phyloP scores from a whole-genome alignment of 2,888 invertebrate genomes.

The Tenthredo livida region DNA sequence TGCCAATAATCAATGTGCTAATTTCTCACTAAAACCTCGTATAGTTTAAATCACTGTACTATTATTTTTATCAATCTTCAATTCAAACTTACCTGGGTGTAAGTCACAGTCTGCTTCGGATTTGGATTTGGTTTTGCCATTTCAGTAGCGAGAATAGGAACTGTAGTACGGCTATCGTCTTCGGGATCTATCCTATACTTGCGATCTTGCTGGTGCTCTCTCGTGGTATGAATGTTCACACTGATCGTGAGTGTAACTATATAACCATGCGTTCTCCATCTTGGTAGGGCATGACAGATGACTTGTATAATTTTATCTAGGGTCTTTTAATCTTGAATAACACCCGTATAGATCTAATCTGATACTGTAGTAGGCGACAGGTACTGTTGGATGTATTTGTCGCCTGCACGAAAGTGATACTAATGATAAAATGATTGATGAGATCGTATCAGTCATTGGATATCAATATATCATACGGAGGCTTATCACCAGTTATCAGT shows the following conservation, averaged over 20 bases:
- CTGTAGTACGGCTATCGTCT: background rate
- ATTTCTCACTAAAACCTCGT: background rate
- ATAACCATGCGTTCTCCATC: background rate
- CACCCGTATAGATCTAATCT: background rate
- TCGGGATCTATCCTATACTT: too few relatives aligned
- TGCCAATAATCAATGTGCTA: background rate
- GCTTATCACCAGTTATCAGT: background rate
- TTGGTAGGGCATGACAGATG: background rate
- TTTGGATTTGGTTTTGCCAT: constrained; percentile 35
- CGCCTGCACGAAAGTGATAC: background rate
- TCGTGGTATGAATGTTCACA: background rate
- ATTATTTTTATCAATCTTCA: background rate
- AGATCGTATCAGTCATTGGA: background rate
- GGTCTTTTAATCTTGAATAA: background rate
- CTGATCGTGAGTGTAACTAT: background rate
- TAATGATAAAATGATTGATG: background rate
- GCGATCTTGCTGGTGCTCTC: background rate
- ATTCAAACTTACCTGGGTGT: constrained; percentile 34
- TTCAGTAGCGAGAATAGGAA: background rate
- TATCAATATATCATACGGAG: background rate
- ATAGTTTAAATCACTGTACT: background rate
- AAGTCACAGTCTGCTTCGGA: constrained; percentile 32
- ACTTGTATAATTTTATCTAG: background rate
- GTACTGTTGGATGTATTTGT: background rate
- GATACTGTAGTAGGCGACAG: background rate